These are phyloP conservation scores for Heteromurus nitidus DNA, from an alignment of 2,888 invertebrate genomes.

Conservation along the genomic window DNA sequence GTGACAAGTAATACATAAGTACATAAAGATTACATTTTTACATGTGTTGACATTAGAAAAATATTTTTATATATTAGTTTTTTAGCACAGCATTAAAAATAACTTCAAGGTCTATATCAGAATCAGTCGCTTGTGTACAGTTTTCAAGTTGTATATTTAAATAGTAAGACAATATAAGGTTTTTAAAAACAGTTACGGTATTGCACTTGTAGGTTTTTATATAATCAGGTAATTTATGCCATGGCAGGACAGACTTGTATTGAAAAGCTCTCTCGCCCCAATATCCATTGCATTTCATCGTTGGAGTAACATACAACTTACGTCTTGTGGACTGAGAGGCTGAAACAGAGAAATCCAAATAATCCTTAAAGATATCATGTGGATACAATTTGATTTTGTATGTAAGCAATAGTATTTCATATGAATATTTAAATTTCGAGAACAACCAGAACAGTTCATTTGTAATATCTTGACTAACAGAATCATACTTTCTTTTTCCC, in stretches of 20 bases:
- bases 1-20: too few relatives aligned
- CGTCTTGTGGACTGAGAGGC: neutral
- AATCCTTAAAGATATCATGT: neutral
- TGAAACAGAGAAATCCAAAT: neutral
- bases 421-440: neutral
- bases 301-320: neutral
- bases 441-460: conserved; percentile 21
- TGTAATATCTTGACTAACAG: conserved; percentile 5
- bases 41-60: too few relatives aligned
- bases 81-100: too few relatives aligned
- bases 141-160: too few relatives aligned
- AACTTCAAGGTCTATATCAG: too few relatives aligned
- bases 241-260: neutral
- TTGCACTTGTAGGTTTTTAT: neutral
- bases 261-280: neutral
- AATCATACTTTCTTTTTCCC: conserved; percentile 17
- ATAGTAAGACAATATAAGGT: too few relatives aligned
- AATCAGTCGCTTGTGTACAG: too few relatives aligned
- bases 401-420: neutral
- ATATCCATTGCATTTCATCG: neutral
- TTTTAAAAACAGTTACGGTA: too few relatives aligned
- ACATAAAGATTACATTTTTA: too few relatives aligned
- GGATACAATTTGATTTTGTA: neutral
- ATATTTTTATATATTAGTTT: too few relatives aligned
- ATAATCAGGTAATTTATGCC: neutral